Evolutionary conservation across 2,888 invertebrate species (phyloP).

Genomic region (Lydus trimaculatus): DNA sequence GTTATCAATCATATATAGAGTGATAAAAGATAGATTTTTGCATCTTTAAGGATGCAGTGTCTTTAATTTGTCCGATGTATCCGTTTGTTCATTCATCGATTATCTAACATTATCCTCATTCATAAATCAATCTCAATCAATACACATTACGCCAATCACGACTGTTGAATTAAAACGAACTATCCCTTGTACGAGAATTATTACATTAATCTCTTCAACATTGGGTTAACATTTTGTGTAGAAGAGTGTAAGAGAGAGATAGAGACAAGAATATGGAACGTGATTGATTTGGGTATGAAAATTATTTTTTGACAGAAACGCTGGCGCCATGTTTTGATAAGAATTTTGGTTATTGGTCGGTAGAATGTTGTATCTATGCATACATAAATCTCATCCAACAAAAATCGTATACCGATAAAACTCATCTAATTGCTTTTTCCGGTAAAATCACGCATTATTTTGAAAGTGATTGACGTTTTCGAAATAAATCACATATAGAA

Average conservation of each 20-base stretch:
- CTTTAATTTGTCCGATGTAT: conserved; percentile 33
- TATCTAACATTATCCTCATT: conserved; percentile 39
- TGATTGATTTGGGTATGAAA: conserved; percentile 28
- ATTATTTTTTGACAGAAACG: conserved; percentile 23
- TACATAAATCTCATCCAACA: conserved; percentile 11
- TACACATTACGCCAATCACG: conserved; percentile 43
- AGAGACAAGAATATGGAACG: conserved; percentile 9
- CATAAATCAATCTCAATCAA: conserved; percentile 46
- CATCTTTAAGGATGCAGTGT: conserved; percentile 3
- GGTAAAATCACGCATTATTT: not conserved
- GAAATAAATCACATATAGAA: not conserved
- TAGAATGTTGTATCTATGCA: conserved; percentile 9
- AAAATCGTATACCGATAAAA: not conserved
- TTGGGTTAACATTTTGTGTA: conserved; percentile 29
- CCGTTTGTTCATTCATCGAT: conserved; percentile 30
- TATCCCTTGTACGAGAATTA: conserved; percentile 37
- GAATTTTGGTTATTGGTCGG: conserved; percentile 11
- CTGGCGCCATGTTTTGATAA: not conserved
- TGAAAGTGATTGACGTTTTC: not conserved
- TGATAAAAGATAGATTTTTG: too few relatives aligned
- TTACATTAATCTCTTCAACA: conserved; percentile 40
- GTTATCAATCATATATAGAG: not conserved
- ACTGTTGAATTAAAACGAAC: conserved; percentile 37
- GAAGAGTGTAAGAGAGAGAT: not conserved
- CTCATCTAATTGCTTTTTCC: not conserved